phyloP scores from a whole-genome alignment of 1,140 invertebrate species.

The Sinonovacula constricta region DNA sequence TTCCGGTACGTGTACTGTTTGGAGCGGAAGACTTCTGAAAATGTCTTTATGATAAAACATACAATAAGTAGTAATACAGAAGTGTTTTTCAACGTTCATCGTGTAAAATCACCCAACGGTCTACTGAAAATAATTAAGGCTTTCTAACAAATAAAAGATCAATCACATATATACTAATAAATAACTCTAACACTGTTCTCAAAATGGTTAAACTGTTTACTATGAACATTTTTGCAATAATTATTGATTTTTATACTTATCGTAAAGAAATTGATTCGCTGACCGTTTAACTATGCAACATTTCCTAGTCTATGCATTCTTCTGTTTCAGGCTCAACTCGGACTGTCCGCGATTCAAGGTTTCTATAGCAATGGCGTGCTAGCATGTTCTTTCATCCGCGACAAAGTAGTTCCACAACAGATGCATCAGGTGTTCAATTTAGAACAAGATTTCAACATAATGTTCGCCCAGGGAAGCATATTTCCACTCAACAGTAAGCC shows the following conservation, averaged over 20 bases:
- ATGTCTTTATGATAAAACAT: no score
- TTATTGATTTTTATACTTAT: neutral
- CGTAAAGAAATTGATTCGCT: neutral
- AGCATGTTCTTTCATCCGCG: conserved; percentile 50
- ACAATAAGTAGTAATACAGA: no score
- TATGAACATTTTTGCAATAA: neutral
- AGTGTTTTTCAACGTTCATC: conserved; percentile 1
- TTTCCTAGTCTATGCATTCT: neutral
- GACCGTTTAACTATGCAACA: neutral
- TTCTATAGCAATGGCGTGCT: conserved; percentile 46
- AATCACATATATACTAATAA: neutral
- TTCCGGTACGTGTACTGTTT: conserved; percentile 27
- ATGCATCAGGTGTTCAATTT: conserved; percentile 54
- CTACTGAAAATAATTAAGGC: neutral
- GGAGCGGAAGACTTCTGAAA: no score
- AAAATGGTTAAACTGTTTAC: neutral
- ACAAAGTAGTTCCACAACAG: conserved; percentile 32
- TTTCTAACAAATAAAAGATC: neutral
- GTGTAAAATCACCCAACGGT: neutral
- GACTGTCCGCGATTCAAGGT: conserved; percentile 80
- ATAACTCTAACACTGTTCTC: neutral
- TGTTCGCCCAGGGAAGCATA: conserved; percentile 57
- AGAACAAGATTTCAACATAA: conserved; percentile 57
- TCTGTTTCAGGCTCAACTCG: conserved; percentile 50
- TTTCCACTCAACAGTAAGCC: conserved; percentile 31